phyloP scores from a whole-genome alignment of 92 coral and sea anemone genomes.

The Epizoanthus ramosus region DNA sequence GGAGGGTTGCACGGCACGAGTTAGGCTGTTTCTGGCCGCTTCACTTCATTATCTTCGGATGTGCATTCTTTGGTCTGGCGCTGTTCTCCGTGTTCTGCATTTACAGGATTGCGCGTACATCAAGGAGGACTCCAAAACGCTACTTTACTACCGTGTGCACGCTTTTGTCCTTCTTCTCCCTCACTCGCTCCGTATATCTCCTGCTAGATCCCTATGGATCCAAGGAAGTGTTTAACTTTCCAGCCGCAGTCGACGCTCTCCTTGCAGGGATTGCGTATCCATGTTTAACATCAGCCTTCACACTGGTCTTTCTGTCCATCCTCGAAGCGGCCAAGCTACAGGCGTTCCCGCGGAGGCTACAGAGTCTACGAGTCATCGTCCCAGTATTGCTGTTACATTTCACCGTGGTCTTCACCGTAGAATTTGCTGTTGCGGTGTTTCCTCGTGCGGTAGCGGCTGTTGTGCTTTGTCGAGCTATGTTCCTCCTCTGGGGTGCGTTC shows the following conservation, averaged over 20 bases:
- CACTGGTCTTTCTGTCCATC: conserved; percentile 29
- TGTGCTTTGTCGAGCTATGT: conserved; percentile 12
- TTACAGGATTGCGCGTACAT: conserved; percentile 5
- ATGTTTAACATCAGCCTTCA: conserved; percentile 26
- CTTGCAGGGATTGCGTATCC: conserved; percentile 22
- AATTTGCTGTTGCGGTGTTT: background rate
- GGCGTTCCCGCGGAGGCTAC: conserved; percentile 22
- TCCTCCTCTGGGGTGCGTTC: conserved; percentile 28
- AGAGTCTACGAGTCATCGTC: conserved; percentile 12
- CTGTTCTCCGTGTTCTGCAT: conserved; percentile 21
- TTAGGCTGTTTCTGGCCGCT: conserved; percentile 27
- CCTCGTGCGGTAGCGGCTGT: conserved; percentile 15
- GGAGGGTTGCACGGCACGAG: conserved; percentile 12
- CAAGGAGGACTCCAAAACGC: conserved; percentile 28
- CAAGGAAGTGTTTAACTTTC: conserved; percentile 24
- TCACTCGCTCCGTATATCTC: conserved; percentile 31
- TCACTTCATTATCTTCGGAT: conserved; percentile 31
- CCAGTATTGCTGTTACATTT: conserved; percentile 1
- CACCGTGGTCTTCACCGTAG: background rate
- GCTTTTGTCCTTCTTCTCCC: conserved; percentile 19
- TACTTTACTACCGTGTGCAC: conserved; percentile 27
- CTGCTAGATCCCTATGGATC: conserved; percentile 31
- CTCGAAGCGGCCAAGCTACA: conserved; percentile 28
- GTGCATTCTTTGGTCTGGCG: conserved; percentile 27
- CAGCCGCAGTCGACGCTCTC: conserved; percentile 22